A percentile compares a stretch with the other conserved stretches of the same genome.
phyloP scores from a whole-genome alignment of 2,113 vertebrate genomes.

The Salvator merianae region DNA sequence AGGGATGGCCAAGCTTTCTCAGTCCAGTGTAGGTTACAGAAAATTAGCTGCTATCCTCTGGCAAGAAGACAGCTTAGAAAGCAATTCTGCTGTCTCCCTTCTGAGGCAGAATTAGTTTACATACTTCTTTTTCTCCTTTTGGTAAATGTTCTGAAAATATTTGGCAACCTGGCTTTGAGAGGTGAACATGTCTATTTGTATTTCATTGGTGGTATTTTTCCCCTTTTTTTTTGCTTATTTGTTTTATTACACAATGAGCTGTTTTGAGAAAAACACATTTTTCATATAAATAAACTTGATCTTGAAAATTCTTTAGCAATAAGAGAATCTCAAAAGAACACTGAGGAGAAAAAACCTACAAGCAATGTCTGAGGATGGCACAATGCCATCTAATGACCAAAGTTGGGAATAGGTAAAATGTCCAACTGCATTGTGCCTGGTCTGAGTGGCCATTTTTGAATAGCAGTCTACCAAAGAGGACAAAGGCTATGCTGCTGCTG shows the following conservation, averaged over 20 bases:
- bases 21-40: too few relatives aligned
- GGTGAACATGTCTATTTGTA: neutral
- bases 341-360: neutral
- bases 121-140: neutral
- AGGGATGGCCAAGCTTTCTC: slow-evolving; percentile 19
- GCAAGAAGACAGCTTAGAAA: neutral
- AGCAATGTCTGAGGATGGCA: neutral
- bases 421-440: neutral
- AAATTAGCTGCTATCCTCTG: neutral
- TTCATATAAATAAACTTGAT: neutral
- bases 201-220: neutral
- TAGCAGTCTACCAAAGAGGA: neutral
- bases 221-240: neutral
- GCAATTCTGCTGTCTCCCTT: neutral
- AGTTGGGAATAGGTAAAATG: neutral
- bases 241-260: neutral
- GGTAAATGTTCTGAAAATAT: neutral
- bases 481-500: neutral
- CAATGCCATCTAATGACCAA: neutral
- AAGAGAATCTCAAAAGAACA: neutral
- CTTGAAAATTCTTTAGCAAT: neutral
- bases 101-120: neutral
- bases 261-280: neutral
- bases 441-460: neutral
- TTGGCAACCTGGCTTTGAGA: neutral